Evolutionary conservation across 2,888 invertebrate species (phyloP), one percentile per base, ranked within the genome.

Genomic region (Suillia variegata): DNA sequence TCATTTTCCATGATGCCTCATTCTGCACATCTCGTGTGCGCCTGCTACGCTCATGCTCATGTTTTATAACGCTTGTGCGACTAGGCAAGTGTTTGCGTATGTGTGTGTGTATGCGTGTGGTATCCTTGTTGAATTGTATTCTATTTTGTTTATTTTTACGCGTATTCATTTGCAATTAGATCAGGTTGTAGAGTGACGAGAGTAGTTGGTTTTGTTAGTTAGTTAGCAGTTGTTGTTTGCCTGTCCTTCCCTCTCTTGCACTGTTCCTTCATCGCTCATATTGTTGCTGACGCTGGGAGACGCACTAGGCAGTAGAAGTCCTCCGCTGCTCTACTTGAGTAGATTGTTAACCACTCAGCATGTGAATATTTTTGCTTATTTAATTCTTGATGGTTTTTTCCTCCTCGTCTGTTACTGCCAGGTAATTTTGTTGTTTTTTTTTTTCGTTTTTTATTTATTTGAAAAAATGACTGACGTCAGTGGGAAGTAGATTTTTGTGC

Each of bases 141-240:
- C 50, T 49, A 49, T 58, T 48, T 56, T 58, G 18, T 58, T 59
- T 59, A 51, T 50, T 48, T 62, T 59, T 64, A 61, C 59, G 67
- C 64, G 68, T 66, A 68, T 70, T 66, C 67, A 70, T 67, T 68
- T 67, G 66, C 69, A 73, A 73, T 71, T 70, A 71, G 70, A 70
- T 64, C 65, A 68, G 59, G 54, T 55, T 60, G 51, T 50, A 60
- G 52, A 8, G 13, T 26, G 22, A 34, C 38, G 17, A n/a, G n/a
- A n/a, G 54, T 21, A 10, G 18, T 18, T 15, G 31, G 31, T 31
- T 31, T 31, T 31, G n/a, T n/a, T n/a, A n/a, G n/a, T n/a, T n/a
- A n/a, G n/a, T n/a, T n/a, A n/a, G n/a, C n/a, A n/a, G n/a, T n/a
- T n/a, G n/a, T n/a, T n/a, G n/a, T n/a, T n/a, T n/a, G n/a, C n/a